Base-by-base conservation (phyloP, 2,888 invertebrate genomes). In the Dermolepida albohirtum region DNA sequence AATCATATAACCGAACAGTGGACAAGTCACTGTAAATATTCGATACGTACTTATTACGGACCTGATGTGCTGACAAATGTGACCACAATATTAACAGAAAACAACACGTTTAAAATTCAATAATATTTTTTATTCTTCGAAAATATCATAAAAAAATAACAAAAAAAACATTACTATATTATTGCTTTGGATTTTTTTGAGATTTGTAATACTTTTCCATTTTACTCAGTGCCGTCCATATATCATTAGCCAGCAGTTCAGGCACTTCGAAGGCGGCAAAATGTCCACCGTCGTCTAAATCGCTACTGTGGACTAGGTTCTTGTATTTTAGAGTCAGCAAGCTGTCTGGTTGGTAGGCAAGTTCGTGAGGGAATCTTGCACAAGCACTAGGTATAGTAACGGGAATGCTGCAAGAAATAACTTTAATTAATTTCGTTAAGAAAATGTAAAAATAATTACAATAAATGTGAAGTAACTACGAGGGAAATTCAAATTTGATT, bases 221-320 rank as follows among this genome's bases (percentile, higher is more conserved):
- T 0, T 85, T 85, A 0, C 82, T 77, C 0, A 90, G 86, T 64
- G 90, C 90, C 0, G 82, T 78, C 76, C 87, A 88, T 1, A 96
- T 81, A 77, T 95, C 94, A 0, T 87, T 83, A 2, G 92, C 89
- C 29, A 96, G 76, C 0, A 90, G 75, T 47, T 87, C 81, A 0
- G 96, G 94, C 70, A 88, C 85, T 79, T 96, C 94, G 64, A 94
- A 83, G 0, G 94, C 93, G 0, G 92, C 91, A 80, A 95, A 97
- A 79, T 96, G 95, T 0, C 96, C 96, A 1, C 94, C 94, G 1
- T 87, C 84, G 0, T 86, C 84, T 39, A 90, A 85, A 44, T 89
- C 85, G 0, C 87, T 90, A 74, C 88, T 89, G 51, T 90, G 90
- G 6, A 92, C 83, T 57, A 94, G 80, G 80, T 93, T 92, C 17